These are phyloP conservation scores for Apamea epomidion DNA, from an alignment of 2,888 invertebrate genomes.

Conservation along the genomic window DNA sequence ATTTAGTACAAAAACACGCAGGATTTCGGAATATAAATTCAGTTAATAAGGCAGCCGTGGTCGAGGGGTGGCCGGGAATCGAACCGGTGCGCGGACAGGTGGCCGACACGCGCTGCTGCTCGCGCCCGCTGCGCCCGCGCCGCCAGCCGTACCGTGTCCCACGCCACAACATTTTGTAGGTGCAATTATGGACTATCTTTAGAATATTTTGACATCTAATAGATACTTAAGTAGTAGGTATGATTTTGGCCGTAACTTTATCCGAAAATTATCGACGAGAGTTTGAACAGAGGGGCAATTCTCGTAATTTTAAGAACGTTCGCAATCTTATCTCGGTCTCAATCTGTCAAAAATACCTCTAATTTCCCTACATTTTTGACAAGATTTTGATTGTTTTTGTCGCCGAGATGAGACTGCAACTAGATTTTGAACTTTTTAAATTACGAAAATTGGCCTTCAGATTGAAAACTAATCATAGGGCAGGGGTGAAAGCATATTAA, in stretches of 20 bases:
- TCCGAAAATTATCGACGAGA: not conserved
- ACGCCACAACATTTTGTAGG: conserved; percentile 55
- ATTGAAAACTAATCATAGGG: not conserved
- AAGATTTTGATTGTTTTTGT: too few species aligned
- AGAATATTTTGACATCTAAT: conserved; percentile 9
- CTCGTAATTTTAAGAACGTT: too few species aligned
- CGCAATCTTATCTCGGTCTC: too few species aligned
- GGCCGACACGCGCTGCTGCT: conserved; percentile 85
- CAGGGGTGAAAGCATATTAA: not conserved
- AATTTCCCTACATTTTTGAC: too few species aligned
- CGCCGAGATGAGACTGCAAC: too few species aligned
- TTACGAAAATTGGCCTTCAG: too few species aligned
- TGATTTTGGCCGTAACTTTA: not conserved
- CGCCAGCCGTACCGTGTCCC: conserved; percentile 73
- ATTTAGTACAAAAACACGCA: conserved; percentile 75
- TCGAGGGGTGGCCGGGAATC: conserved; percentile 75
- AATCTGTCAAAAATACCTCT: too few species aligned
- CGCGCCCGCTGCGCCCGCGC: conserved; percentile 61
- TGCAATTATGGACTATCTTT: conserved; percentile 19
- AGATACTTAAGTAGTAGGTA: too few species aligned
- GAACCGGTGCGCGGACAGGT: conserved; percentile 85
- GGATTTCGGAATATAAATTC: conserved; percentile 86
- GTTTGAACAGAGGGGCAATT: too few species aligned
- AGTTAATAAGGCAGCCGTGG: conserved; percentile 79
- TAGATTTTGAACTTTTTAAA: too few species aligned